A percentile compares a stretch with the other conserved stretches of the same genome.
Conservation (phyloP, 2,113 vertebrate genomes). For the Hippocampus zosterae region DNA sequence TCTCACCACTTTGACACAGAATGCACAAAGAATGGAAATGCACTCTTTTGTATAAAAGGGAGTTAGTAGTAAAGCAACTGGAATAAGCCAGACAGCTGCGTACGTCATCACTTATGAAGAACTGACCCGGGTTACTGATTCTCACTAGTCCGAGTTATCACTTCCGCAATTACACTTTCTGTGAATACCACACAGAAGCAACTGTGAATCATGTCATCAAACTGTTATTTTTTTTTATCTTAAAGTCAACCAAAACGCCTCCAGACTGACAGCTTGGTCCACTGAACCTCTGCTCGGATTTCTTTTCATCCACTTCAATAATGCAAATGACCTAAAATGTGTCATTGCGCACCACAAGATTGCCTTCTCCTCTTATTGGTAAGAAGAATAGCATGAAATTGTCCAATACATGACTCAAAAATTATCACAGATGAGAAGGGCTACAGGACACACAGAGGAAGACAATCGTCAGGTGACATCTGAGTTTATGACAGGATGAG, state of each 20-base stretch:
- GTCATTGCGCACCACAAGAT: neutral
- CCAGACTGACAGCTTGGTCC: neutral
- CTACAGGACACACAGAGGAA: neutral
- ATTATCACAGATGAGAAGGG: neutral
- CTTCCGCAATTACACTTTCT: neutral
- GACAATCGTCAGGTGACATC: conserved; percentile 8
- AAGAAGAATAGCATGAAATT: neutral
- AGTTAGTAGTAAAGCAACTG: neutral
- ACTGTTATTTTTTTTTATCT: neutral
- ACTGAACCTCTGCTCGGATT: neutral
- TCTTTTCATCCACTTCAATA: neutral
- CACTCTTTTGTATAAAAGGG: conserved; percentile 22
- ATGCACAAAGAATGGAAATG: neutral
- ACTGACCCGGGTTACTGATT: neutral
- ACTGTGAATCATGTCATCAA: neutral
- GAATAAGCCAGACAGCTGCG: neutral
- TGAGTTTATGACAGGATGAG: conserved; percentile 26
- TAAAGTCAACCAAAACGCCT: neutral
- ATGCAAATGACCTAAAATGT: neutral
- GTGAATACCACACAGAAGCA: neutral
- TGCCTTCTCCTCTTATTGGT: neutral
- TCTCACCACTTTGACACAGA: conserved; percentile 1
- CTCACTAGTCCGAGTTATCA: neutral
- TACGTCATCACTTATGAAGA: neutral
- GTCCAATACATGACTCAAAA: neutral